A percentile compares a stretch with the other conserved stretches of the same genome.
These are phyloP conservation scores for Emydura subglobosa DNA, from an alignment of 2,113 vertebrate species.

Conservation along the genomic window DNA sequence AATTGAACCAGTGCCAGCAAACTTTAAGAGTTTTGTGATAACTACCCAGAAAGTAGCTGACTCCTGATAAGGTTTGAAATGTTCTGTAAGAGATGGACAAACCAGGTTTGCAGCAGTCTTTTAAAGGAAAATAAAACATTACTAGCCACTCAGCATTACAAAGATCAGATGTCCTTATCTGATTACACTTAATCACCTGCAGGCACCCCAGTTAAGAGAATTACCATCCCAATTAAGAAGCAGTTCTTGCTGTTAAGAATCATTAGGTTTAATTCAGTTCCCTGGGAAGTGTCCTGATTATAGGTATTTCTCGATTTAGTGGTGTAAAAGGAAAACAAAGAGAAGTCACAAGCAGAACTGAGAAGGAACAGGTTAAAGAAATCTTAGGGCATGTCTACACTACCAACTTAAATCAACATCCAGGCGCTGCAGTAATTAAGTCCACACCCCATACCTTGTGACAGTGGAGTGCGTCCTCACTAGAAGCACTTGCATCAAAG, in stretches of 20 bases:
- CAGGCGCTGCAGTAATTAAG: too few species aligned
- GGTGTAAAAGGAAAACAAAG: not conserved
- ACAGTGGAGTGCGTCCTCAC: too few species aligned
- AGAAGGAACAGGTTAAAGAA: slow-evolving; percentile 8
- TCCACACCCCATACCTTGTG: too few species aligned
- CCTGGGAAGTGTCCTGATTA: slow-evolving; percentile 64
- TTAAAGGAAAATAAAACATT: not conserved
- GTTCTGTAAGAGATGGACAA: slow-evolving; percentile 11
- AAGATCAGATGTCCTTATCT: slow-evolving; percentile 62
- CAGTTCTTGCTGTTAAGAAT: slow-evolving; percentile 69
- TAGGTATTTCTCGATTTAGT: slow-evolving; percentile 53
- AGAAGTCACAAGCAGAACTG: not conserved
- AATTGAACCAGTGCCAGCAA: not conserved
- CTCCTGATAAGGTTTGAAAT: not conserved
- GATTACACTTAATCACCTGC: slow-evolving; percentile 72
- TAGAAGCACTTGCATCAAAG: too few species aligned
- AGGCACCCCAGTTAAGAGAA: slow-evolving; percentile 67
- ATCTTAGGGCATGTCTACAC: not conserved
- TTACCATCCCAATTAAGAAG: slow-evolving; percentile 70
- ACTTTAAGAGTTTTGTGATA: not conserved
- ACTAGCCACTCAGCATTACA: slow-evolving; percentile 46
- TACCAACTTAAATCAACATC: too few species aligned
- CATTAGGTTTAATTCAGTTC: slow-evolving; percentile 72
- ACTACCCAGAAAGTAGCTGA: not conserved
- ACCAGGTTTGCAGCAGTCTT: slow-evolving; percentile 17